Base-by-base conservation (phyloP, 2,888 invertebrate genomes). In the Caradrina kadenii region DNA sequence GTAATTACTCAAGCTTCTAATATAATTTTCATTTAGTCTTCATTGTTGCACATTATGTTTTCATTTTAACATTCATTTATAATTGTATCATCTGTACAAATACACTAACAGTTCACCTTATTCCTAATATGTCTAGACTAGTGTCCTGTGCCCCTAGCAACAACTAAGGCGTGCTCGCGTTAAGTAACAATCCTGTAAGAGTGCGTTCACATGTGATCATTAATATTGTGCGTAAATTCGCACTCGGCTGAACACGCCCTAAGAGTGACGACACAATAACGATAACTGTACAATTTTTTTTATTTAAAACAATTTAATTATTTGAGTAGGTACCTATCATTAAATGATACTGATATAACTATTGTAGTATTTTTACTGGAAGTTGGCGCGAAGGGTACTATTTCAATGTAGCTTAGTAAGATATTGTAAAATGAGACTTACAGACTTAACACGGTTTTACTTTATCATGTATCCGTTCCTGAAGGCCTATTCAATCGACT, bases 1-100 rank as follows among this genome's bases (percentile, higher is more conserved):
- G 63, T 22, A 56, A 54, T 63, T 63, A 74, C 19, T 48, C 26
- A 31, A 22, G 10, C 54, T 17, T 22, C 54, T 19, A 21, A 48
- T 53, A 22, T 39, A 22, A 42, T 22, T 59, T 42, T 50, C n/a
- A 42, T 2, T 39, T 55, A 17, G 19, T 45, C 50, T 63, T 45
- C 1, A 15, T 42, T 69, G 6, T 7, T 42, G 26, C 21, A 19
- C 22, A 54, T 21, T 31, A 19, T 4, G 31, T 59, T 39, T 49
- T 63, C 3, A 22, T 39, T 42, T 56, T 68, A 5, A 42, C 17
- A 21, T 42, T 60, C 1, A 35, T 61, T 71, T 15, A 19, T 49
- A 21, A 21, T 11, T 19, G 17, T 19, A 49, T 49, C 50, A 45
- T 53, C 6, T 45, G 8, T 21, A 42, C n/a, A n/a, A n/a, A 42